phyloP scores from a whole-genome alignment of 2,888 invertebrate species.

The Andrena dorsata region DNA sequence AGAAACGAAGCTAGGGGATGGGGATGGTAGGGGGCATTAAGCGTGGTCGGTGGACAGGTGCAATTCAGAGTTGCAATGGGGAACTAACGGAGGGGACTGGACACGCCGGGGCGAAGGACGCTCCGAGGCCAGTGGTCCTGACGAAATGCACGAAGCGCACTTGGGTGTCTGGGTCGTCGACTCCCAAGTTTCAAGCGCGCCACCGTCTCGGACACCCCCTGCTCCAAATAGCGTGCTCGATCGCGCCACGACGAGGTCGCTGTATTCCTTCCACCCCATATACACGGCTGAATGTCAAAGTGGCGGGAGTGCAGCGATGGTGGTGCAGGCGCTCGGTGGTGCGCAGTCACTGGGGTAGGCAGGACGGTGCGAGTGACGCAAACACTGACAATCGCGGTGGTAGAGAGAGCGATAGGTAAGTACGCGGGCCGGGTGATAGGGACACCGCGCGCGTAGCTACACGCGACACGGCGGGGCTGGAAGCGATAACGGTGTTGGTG shows the following conservation, averaged over 20 bases:
- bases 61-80: too few relatives aligned
- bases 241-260: background rate
- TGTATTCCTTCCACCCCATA: constrained; percentile 3
- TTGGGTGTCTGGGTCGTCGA: too few relatives aligned
- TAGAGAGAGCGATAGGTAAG: constrained; percentile 32
- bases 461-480: background rate
- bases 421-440: constrained; percentile 27
- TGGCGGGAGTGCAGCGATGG: background rate
- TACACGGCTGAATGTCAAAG: constrained; percentile 1
- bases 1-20: background rate
- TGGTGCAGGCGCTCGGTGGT: constrained; percentile 7
- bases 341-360: constrained; percentile 17
- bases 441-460: constrained; percentile 13
- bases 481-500: constrained; percentile 2
- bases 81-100: too few relatives aligned
- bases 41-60: too few relatives aligned
- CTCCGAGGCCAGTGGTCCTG: too few relatives aligned
- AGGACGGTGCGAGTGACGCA: constrained; percentile 23
- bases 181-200: too few relatives aligned
- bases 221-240: background rate
- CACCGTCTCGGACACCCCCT: background rate
- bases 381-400: constrained; percentile 23
- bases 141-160: too few relatives aligned
- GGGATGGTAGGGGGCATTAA: too few relatives aligned
- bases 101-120: too few relatives aligned